These are phyloP conservation scores for Phrynocephalus guinanensis DNA, from an alignment of 2,797 vertebrate species.

Conservation along the genomic window DNA sequence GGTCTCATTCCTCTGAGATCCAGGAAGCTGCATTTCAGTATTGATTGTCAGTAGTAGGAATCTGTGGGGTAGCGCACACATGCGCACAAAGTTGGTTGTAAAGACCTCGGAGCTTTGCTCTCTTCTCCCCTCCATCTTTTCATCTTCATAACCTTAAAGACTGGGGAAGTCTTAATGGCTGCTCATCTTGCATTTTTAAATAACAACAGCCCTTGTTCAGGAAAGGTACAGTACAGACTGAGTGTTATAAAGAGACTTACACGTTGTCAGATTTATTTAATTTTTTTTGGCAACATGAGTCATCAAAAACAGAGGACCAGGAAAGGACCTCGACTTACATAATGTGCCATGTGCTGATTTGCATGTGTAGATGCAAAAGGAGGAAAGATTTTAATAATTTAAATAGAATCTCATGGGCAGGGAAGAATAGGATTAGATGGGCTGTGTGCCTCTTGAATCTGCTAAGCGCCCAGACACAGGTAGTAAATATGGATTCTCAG, in stretches of 20 bases:
- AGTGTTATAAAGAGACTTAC: not conserved
- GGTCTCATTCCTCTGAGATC: not conserved
- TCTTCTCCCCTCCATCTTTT: no score
- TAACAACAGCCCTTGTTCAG: no score
- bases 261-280: not conserved
- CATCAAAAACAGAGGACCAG: not conserved
- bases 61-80: no score
- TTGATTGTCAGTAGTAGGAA: conserved; percentile 9
- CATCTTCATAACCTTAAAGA: no score
- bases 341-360: not conserved
- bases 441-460: not conserved
- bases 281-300: not conserved
- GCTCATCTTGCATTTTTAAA: no score
- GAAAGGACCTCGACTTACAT: not conserved
- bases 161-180: no score
- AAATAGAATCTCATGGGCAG: not conserved
- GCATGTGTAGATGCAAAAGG: not conserved
- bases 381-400: not conserved
- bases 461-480: not conserved
- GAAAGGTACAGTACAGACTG: no score
- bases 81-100: no score
- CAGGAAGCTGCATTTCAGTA: not conserved
- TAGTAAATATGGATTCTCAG: not conserved
- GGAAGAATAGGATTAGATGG: no score
- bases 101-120: no score